Base-by-base conservation (phyloP, 2,797 vertebrate species). In the Denticeps clupeoides region DNA sequence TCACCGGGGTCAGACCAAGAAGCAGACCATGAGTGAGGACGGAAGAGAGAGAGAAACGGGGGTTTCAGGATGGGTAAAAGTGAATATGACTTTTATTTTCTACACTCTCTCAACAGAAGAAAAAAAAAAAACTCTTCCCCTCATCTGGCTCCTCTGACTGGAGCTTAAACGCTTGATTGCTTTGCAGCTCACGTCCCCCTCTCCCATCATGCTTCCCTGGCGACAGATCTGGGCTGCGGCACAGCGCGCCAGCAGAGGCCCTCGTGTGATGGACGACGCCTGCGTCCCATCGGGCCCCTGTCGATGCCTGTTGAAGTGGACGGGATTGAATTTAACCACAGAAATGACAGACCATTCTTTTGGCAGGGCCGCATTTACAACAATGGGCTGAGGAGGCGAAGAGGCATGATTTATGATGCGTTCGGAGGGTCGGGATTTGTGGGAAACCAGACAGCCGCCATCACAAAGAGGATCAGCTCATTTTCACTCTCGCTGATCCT, bases 261-360 rank as follows among this genome's bases (percentile, higher is more conserved):
- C 49, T 60, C 40, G 67, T 68, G 73, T 83, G 82, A 82, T 84
- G 74, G 78, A 82, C 78, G 80, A 72, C 55, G 65, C 75, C 62
- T 74, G 70, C 62, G 53, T 83, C 75, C 74, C 64, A 56, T 79
- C 71, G 74, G 73, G 63, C 75, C 74, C 73, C 77, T 82, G 79
- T 80, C 81, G 71, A 82, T 81, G 81, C 80, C 82, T 82, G 82
- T 84, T 83, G 75, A 82, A 84, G 75, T 79, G 73, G 75, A 82
- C 71, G 74, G 72, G 77, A 82, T 82, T 82, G 77, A 81, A 83
- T 82, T 82, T 84, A 85, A 85, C 76, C 81, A 82, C 75, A 80
- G 77, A 82, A 81, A 83, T 81, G 81, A 82, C 79, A 81, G 77
- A 76, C 71, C 77, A 74, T 81, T 81, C 70, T 78, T 84, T 81